phyloP scores from a whole-genome alignment of 2,797 vertebrate genomes.

The Botia kubotai region DNA sequence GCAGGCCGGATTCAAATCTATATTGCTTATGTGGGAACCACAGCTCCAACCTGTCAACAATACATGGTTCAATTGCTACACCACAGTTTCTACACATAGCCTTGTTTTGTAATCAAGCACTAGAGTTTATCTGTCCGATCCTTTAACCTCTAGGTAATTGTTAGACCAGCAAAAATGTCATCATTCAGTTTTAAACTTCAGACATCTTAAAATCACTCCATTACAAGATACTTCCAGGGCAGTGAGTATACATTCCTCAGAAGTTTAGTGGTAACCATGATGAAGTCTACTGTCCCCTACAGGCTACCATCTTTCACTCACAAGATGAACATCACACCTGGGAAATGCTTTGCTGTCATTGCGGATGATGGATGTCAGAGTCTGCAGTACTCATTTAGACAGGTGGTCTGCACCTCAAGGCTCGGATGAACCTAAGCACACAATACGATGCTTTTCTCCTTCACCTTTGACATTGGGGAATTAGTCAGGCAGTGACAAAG shows the following conservation, averaged over 20 bases:
- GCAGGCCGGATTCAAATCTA: not conserved
- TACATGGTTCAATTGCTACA: not conserved
- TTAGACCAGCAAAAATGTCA: conserved; percentile 21
- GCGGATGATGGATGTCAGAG: conserved; percentile 49
- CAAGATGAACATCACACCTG: conserved; percentile 50
- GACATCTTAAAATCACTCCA: conserved; percentile 32
- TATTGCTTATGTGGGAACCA: not conserved
- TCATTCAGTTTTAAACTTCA: conserved; percentile 35
- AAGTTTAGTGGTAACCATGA: conserved; percentile 50
- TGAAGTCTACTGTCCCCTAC: conserved; percentile 36
- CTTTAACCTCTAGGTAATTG: conserved; percentile 21
- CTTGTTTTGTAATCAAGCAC: not conserved
- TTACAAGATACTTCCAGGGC: conserved; percentile 37
- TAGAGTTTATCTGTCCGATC: not conserved
- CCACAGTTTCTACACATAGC: not conserved
- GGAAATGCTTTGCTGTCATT: conserved; percentile 55
- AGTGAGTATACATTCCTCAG: conserved; percentile 51
- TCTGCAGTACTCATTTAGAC: conserved; percentile 53
- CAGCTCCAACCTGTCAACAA: not conserved
- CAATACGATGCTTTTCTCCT: conserved; percentile 26
- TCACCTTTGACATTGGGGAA: conserved; percentile 46
- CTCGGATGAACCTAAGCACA: conserved; percentile 30
- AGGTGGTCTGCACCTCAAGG: conserved; percentile 33
- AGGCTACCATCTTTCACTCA: conserved; percentile 54
- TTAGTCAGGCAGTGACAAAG: conserved; percentile 33